Evolutionary conservation across 2,888 invertebrate species (phyloP).

Genomic region (Lydus trimaculatus): DNA sequence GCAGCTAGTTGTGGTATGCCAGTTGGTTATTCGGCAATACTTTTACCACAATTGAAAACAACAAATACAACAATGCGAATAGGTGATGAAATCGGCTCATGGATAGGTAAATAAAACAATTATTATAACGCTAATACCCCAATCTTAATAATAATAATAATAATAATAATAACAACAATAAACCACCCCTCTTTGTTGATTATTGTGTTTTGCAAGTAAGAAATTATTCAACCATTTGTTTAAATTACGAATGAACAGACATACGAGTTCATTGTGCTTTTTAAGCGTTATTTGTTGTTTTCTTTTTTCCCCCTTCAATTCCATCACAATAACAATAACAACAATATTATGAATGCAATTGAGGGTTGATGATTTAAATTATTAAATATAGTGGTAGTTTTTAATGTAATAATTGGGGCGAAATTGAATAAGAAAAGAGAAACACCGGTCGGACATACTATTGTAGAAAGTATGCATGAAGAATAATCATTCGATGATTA

Average conservation of each 20-base stretch:
- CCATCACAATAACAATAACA: neutral
- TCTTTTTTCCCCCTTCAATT: conserved; percentile 7
- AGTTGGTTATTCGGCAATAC: conserved; percentile 78
- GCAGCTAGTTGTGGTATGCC: conserved; percentile 82
- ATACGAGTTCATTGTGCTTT: conserved; percentile 23
- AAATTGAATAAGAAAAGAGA: neutral
- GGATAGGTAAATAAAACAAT: conserved; percentile 72
- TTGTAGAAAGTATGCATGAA: conserved; percentile 8
- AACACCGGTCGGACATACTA: no score
- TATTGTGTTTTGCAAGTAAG: conserved; percentile 6
- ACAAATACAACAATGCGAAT: conserved; percentile 69
- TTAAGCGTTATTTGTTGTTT: neutral
- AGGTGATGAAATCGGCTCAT: conserved; percentile 76
- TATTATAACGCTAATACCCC: no score
- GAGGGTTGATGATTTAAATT: neutral
- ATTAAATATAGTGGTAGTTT: neutral
- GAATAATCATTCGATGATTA: conserved; percentile 16
- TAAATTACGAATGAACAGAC: conserved; percentile 10
- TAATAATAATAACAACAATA: no score
- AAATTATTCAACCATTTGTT: conserved; percentile 25
- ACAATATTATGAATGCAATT: neutral
- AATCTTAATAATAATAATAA: no score
- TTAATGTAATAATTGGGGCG: neutral
- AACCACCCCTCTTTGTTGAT: neutral
- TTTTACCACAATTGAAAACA: conserved; percentile 74